Evolutionary conservation across 2,888 invertebrate genomes (phyloP).

Genomic region (Caenorhabditis sp.): DNA sequence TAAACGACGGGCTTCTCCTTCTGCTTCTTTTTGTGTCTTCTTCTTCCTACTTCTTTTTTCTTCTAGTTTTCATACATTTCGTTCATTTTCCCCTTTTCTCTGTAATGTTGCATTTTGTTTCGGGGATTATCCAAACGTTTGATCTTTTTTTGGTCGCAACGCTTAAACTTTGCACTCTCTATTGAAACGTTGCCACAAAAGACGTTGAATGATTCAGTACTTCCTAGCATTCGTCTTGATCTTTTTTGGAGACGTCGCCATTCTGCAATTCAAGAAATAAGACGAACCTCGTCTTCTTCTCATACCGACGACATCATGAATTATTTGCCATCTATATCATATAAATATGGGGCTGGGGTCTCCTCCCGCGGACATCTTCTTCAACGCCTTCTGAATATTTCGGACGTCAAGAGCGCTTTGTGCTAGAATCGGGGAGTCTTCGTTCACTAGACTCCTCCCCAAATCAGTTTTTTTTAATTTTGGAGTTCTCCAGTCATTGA

Average conservation of each 20-base stretch:
- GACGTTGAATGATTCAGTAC: conserved; percentile 15
- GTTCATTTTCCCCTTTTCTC: conserved; percentile 32
- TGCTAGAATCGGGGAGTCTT: background rate
- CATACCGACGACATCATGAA: conserved; percentile 30
- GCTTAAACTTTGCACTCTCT: conserved; percentile 28
- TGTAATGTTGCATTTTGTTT: conserved; percentile 29
- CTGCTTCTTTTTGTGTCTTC: conserved; percentile 26
- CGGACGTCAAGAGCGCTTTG: background rate
- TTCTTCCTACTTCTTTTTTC: conserved; percentile 30
- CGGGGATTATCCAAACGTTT: conserved; percentile 29
- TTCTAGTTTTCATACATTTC: conserved; percentile 34
- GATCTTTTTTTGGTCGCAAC: conserved; percentile 11
- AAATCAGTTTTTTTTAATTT: too few species aligned
- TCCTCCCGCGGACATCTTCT: too few species aligned
- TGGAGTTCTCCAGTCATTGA: too few species aligned
- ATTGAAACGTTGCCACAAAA: background rate
- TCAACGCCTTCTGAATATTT: conserved; percentile 1
- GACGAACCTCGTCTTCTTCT: conserved; percentile 24
- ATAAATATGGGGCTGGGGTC: background rate
- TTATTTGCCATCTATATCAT: conserved; percentile 33
- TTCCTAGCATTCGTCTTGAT: conserved; percentile 6
- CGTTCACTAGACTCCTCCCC: too few species aligned
- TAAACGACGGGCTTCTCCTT: conserved; percentile 37
- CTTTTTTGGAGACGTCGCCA: conserved; percentile 9
- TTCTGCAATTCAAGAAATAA: conserved; percentile 1